Conservation (phyloP, 2,797 vertebrate genomes). For the Alosa sapidissima region DNA sequence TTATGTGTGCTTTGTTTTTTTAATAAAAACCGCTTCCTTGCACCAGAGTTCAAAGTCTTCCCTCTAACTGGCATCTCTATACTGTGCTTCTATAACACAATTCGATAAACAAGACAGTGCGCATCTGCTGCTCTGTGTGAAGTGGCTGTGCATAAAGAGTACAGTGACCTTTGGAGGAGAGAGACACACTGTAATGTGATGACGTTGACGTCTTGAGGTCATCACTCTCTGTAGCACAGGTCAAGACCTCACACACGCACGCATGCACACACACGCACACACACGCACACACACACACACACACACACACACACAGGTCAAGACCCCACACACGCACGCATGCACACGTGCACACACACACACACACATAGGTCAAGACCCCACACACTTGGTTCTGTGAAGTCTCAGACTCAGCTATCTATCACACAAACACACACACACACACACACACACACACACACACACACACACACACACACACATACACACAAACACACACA, state of each 20-base stretch:
- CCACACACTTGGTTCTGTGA: too few species aligned
- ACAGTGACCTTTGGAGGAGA: not conserved
- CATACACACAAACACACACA: too few species aligned
- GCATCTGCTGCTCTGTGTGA: not conserved
- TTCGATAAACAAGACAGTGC: not conserved
- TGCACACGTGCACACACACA: too few species aligned
- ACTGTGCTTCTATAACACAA: not conserved
- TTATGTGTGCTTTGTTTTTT: not conserved
- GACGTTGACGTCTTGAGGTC: not conserved
- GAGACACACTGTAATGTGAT: not conserved
- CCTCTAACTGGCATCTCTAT: not conserved
- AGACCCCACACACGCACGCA: not conserved
- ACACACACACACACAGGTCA: not conserved
- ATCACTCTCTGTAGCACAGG: not conserved
- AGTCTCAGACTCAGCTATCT: too few species aligned
- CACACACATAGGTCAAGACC: not conserved
- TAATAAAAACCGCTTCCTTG: not conserved
- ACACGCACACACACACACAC: constrained; percentile 5
- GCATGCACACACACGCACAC: not conserved
- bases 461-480: too few species aligned
- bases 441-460: not conserved
- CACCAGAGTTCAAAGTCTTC: not conserved
- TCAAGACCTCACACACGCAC: constrained; percentile 2
- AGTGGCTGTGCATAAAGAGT: not conserved
- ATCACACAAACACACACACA: too few species aligned